Conservation (phyloP, 2,888 invertebrate genomes). For the Sarcophaga caerulescens region DNA sequence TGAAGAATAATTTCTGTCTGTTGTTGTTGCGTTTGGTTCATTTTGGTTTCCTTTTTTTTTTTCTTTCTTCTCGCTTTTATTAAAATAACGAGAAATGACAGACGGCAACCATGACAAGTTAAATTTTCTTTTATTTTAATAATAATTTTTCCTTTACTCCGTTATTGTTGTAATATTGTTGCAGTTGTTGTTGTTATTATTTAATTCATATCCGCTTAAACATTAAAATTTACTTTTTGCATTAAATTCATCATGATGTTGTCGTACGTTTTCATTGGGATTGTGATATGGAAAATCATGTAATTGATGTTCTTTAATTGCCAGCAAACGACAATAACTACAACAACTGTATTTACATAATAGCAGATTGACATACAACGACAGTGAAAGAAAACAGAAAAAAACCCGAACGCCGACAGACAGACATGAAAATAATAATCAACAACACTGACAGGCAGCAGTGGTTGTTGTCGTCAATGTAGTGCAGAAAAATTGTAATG, state of each 20-base stretch:
- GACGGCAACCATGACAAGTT: conserved; percentile 63
- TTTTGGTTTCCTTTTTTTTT: not conserved
- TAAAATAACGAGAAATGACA: conserved; percentile 47
- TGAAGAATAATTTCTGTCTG: not conserved
- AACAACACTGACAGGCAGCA: not conserved
- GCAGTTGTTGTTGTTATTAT: conserved; percentile 22
- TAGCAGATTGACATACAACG: not conserved
- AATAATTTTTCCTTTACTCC: conserved; percentile 11
- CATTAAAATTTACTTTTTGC: conserved; percentile 63
- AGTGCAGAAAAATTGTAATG: conserved; percentile 60
- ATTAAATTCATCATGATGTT: conserved; percentile 57
- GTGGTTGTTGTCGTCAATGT: conserved; percentile 18
- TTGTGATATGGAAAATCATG: conserved; percentile 66
- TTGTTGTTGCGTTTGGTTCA: not conserved
- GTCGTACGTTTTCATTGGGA: conserved; percentile 31
- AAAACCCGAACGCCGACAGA: too few relatives aligned
- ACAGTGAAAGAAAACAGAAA: not conserved
- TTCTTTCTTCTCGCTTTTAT: conserved; percentile 24
- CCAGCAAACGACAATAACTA: conserved; percentile 41
- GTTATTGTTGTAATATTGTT: conserved; percentile 26
- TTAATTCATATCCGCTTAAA: conserved; percentile 62
- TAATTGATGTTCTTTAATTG: conserved; percentile 69
- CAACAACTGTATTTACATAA: conserved; percentile 12
- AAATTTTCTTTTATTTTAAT: conserved; percentile 57
- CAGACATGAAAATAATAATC: conserved; percentile 27